Evolutionary conservation across 2,797 vertebrate species (phyloP).

Genomic region (Lagorchestes hirsutus): DNA sequence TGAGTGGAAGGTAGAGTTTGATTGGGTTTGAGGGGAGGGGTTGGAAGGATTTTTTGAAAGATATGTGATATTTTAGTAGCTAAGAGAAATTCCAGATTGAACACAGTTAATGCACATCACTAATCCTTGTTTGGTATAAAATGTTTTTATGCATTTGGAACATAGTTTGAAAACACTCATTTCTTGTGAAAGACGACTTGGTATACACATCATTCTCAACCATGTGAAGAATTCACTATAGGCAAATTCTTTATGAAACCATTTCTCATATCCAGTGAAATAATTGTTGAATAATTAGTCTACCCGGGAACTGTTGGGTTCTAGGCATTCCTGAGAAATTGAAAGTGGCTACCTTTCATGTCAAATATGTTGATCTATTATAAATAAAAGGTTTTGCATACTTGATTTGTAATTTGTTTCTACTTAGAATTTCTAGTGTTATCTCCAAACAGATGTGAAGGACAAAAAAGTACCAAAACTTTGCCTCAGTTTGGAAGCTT

Average conservation of each 20-base stretch:
- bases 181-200: constrained; percentile 59
- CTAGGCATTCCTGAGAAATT: constrained; percentile 86
- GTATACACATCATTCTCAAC: constrained; percentile 13
- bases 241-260: constrained; percentile 69
- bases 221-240: constrained; percentile 58
- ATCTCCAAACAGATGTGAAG: background rate
- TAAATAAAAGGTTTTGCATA: constrained; percentile 89
- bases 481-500: constrained; percentile 48
- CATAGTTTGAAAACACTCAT: constrained; percentile 45
- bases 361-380: constrained; percentile 85
- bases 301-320: constrained; percentile 83
- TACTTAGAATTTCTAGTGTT: constrained; percentile 42
- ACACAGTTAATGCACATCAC: constrained; percentile 57
- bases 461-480: constrained; percentile 39
- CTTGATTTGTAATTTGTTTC: constrained; percentile 81
- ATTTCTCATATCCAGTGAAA: constrained; percentile 65
- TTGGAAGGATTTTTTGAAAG: constrained; percentile 76
- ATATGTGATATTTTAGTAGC: constrained; percentile 68
- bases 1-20: background rate
- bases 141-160: constrained; percentile 43
- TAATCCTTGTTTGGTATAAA: constrained; percentile 62
- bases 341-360: constrained; percentile 86
- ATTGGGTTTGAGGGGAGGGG: constrained; percentile 35
- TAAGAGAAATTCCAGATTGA: constrained; percentile 62
- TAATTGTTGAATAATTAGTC: constrained; percentile 74